Evolutionary conservation across 1,140 invertebrate genomes (phyloP).

Genomic region (Portunus trituberculatus): DNA sequence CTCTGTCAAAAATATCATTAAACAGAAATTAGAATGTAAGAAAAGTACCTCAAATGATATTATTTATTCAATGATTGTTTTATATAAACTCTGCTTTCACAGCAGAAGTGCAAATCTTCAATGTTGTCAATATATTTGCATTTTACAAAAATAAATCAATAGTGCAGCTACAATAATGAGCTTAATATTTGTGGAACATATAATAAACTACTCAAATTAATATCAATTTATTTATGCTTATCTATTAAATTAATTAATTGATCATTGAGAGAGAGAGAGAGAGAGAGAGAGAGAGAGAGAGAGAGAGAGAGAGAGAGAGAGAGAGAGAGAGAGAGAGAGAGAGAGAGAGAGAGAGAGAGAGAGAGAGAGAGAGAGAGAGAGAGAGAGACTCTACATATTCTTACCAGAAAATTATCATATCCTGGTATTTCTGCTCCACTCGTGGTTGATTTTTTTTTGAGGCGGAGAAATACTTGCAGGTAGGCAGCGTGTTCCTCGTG

Average conservation of each 20-base stretch:
- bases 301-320: too few relatives aligned
- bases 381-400: not conserved
- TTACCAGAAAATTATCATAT: constrained; percentile 46
- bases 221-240: too few relatives aligned
- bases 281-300: too few relatives aligned
- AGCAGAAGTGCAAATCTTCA: not conserved
- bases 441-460: not conserved
- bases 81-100: not conserved
- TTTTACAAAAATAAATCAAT: not conserved
- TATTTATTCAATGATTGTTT: not conserved
- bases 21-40: not conserved
- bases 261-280: not conserved
- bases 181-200: not conserved
- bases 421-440: constrained; percentile 8
- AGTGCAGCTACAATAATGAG: not conserved
- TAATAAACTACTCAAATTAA: not conserved
- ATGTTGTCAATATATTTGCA: not conserved
- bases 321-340: not conserved
- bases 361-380: not conserved
- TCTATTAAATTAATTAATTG: too few relatives aligned
- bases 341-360: not conserved
- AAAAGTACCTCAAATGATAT: not conserved
- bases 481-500: constrained; percentile 38
- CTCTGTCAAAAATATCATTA: constrained; percentile 31
- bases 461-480: constrained; percentile 38